Base-by-base conservation (phyloP, 2,113 vertebrate genomes). In the Telmatochromis sp. region DNA sequence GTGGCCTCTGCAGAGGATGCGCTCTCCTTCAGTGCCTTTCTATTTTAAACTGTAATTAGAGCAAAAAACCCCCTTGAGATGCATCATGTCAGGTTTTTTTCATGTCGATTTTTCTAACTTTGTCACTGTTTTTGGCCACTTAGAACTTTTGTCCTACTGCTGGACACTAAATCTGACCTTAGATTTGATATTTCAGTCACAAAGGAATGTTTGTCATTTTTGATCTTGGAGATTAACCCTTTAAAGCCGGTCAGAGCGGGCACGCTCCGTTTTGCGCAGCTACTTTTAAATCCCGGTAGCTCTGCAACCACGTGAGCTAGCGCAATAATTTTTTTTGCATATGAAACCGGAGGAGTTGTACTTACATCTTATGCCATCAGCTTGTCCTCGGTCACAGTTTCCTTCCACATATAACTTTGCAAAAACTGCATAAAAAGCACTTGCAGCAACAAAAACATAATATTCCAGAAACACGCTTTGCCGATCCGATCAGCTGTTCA, bases 161-260 rank as follows among this genome's bases (percentile, higher is more conserved):
- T 45, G 13, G 13, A 45, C 37, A 1, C 13, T 45, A 45, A 45
- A 73, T 45, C 21, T 73, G 13, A 73, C 21, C 13, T 73, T 23
- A 40, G n/a, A 40, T 70, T 23, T 70, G 12, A 14, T 14, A 14
- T 70, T 42, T 42, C 1, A 42, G 11, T 23, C 11, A 40, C 63
- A 6, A 10, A 60, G 3, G 2, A 5, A 19, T 10, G 28, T 33
- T 60, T 33, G 3, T 60, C 57, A 33, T 60, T 60, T 60, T 60
- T 17, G 28, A 60, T 19, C 57, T 60, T 6, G 28, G 28, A 2
- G 15, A 0, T 10, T 60, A 33, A 40, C 2, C 37, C 37, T 40
- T 3, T 40, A 40, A 40, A 40, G 0, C 2, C 10, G 1, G 37
- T 40, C 37, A 0, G 2, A 40, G 37, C 0, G 0, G 2, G 2